Evolutionary conservation across 1,140 invertebrate species (phyloP).

Genomic region (Drosophila equinoxialis): DNA sequence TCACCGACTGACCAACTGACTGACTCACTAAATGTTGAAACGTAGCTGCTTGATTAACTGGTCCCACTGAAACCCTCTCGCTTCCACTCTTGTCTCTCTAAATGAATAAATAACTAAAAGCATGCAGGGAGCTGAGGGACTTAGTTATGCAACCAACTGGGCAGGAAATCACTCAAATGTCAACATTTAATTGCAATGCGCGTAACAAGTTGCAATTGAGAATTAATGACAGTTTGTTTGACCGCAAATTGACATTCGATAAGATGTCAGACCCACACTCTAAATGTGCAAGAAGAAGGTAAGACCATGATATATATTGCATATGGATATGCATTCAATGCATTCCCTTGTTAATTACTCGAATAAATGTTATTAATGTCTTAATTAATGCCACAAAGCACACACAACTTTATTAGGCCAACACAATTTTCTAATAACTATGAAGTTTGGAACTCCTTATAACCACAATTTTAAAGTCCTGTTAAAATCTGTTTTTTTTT

Average conservation of each 20-base stretch:
- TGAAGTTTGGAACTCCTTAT: background rate
- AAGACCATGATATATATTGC: background rate
- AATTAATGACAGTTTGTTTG: conserved; percentile 63
- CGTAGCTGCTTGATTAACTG: conserved; percentile 5
- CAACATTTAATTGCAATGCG: conserved; percentile 63
- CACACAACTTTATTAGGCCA: conserved; percentile 2
- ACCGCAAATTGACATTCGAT: conserved; percentile 51
- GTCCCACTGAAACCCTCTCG: background rate
- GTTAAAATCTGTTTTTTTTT: too few relatives aligned
- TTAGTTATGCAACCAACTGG: conserved; percentile 33
- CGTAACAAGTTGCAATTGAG: conserved; percentile 59
- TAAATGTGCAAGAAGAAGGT: background rate
- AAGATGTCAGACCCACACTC: background rate
- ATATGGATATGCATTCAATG: background rate
- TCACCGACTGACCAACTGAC: conserved; percentile 23
- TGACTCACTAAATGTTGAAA: conserved; percentile 10
- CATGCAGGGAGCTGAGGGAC: conserved; percentile 3
- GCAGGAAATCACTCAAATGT: conserved; percentile 42
- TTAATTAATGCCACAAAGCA: background rate
- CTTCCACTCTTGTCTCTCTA: background rate
- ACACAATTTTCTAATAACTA: background rate
- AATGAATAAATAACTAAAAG: conserved; percentile 7
- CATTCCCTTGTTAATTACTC: background rate
- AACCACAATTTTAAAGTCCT: too few relatives aligned
- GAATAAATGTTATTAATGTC: background rate